These are phyloP conservation scores for Boulengeromyrus knoepffleri DNA, from an alignment of 2,113 vertebrate species.

Conservation along the genomic window DNA sequence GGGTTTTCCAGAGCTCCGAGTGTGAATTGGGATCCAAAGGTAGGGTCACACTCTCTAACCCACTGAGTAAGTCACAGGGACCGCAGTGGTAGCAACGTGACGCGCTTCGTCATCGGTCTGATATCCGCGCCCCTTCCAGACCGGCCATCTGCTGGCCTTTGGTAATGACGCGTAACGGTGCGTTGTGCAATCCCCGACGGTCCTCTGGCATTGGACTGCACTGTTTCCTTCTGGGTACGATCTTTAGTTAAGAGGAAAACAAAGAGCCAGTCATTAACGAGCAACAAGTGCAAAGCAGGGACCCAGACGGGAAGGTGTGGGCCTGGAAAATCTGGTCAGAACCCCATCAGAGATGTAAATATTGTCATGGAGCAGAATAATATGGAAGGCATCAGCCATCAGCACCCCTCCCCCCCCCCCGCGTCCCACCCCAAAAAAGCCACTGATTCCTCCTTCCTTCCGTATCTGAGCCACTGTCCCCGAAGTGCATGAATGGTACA, in stretches of 20 bases:
- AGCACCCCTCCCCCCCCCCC: not conserved
- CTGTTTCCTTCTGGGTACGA: slow-evolving; percentile 21
- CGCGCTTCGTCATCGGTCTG: slow-evolving; percentile 27
- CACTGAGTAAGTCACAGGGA: slow-evolving; percentile 28
- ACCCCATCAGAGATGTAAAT: not conserved
- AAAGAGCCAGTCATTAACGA: not conserved
- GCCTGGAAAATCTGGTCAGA: not conserved
- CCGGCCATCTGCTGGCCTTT: slow-evolving; percentile 38
- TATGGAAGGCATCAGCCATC: not conserved
- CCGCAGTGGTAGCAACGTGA: slow-evolving; percentile 33
- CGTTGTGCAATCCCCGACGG: slow-evolving; percentile 23
- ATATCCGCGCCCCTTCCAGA: slow-evolving; percentile 37
- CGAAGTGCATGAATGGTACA: not conserved
- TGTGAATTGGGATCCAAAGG: not conserved
- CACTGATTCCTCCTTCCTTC: not conserved
- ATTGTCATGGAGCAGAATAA: not conserved
- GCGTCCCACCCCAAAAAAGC: not conserved
- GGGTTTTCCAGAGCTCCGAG: not conserved
- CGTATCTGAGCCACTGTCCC: not conserved
- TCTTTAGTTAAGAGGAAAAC: slow-evolving; percentile 20
- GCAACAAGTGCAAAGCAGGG: not conserved
- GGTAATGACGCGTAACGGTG: slow-evolving; percentile 38
- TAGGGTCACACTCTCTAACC: slow-evolving; percentile 4
- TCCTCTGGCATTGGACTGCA: slow-evolving; percentile 24
- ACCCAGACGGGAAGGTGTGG: not conserved